phyloP scores from a whole-genome alignment of 2,113 vertebrate genomes.

The Carassius carassius region DNA sequence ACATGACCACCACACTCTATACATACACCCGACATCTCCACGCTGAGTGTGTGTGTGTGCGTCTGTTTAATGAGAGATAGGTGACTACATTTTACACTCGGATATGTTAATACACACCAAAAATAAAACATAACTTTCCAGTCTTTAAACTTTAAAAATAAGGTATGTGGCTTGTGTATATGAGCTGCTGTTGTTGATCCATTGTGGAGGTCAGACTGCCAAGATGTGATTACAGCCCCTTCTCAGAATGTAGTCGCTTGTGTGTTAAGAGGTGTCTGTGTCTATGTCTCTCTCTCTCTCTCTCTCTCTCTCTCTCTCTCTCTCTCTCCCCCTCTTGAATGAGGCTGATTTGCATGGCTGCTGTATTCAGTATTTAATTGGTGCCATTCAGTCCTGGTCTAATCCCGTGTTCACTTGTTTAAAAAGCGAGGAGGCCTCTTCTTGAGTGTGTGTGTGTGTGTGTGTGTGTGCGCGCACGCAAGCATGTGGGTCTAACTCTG shows the following conservation, averaged over 20 bases:
- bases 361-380: slow-evolving; percentile 61
- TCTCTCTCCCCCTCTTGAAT: slow-evolving; percentile 43
- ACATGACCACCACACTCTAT: slow-evolving; percentile 45
- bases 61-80: slow-evolving; percentile 20
- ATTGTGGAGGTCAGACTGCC: slow-evolving; percentile 54
- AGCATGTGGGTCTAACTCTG: slow-evolving; percentile 20
- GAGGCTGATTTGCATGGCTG: slow-evolving; percentile 58
- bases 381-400: slow-evolving; percentile 58
- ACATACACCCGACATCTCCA: slow-evolving; percentile 33
- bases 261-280: slow-evolving; percentile 46
- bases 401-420: slow-evolving; percentile 59
- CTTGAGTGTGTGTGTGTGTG: slow-evolving; percentile 18
- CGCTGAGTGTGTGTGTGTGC: slow-evolving; percentile 27
- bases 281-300: slow-evolving; percentile 27
- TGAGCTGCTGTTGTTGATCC: background rate
- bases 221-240: slow-evolving; percentile 55
- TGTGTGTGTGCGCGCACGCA: background rate
- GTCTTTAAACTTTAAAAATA: slow-evolving; percentile 4
- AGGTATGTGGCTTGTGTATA: background rate
- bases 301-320: slow-evolving; percentile 21
- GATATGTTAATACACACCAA: background rate
- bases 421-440: slow-evolving; percentile 30
- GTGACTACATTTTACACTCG: slow-evolving; percentile 2
- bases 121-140: slow-evolving; percentile 3
- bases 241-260: slow-evolving; percentile 52